Percentiles rank a stretch among this genome's conserved stretches.
Evolutionary conservation across 2,888 invertebrate genomes (phyloP).

Genomic region (Anoplius nigerrimus): DNA sequence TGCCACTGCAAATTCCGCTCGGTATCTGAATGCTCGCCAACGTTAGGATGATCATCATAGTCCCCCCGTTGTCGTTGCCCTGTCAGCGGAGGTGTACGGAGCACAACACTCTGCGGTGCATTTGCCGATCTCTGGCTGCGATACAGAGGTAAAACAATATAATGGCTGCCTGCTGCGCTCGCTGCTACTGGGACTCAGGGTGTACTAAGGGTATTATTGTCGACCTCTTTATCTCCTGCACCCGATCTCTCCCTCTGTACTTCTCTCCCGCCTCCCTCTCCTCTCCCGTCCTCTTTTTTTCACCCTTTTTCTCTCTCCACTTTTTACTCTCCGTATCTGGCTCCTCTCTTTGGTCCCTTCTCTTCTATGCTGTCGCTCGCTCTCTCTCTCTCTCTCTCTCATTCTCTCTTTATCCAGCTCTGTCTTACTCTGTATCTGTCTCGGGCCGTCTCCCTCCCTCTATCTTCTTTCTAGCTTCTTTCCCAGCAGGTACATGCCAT

Average conservation of each 20-base stretch:
- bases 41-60: not conserved
- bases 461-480: conserved; percentile 37
- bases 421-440: conserved; percentile 38
- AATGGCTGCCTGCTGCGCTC: conserved; percentile 54
- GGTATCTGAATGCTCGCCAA: too few species aligned
- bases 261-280: conserved; percentile 42
- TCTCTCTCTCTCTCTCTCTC: conserved; percentile 43
- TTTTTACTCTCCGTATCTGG: conserved; percentile 38
- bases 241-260: conserved; percentile 59
- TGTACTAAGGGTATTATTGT: conserved; percentile 62
- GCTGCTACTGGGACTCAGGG: conserved; percentile 53
- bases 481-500: conserved; percentile 44
- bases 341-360: conserved; percentile 44
- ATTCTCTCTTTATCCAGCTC: conserved; percentile 48
- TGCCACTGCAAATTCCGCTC: too few species aligned
- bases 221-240: conserved; percentile 66
- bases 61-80: conserved; percentile 12
- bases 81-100: conserved; percentile 28
- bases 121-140: conserved; percentile 51
- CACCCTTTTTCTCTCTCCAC: conserved; percentile 43
- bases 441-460: conserved; percentile 42
- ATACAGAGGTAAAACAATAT: conserved; percentile 61
- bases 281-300: conserved; percentile 36
- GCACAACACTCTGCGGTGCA: conserved; percentile 32
- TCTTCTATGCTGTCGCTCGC: conserved; percentile 24